A percentile compares a stretch with the other conserved stretches of the same genome.
These are phyloP conservation scores for Blomia tropicalis DNA, from an alignment of 2,888 invertebrate genomes.

Conservation along the genomic window DNA sequence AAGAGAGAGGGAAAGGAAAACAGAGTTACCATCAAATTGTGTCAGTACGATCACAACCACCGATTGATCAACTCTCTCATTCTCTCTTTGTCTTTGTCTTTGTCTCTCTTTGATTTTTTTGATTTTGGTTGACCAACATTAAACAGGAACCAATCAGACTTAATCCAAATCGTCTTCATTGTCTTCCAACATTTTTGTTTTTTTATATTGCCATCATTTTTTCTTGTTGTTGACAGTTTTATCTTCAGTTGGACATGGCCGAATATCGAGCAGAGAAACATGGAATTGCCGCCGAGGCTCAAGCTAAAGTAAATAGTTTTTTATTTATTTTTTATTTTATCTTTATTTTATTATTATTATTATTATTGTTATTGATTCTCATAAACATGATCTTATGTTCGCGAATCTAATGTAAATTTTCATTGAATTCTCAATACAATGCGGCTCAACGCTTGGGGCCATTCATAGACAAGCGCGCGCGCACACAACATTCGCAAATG, in stretches of 20 bases:
- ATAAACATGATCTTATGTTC: no score
- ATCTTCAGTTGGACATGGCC: no score
- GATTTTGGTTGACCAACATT: neutral
- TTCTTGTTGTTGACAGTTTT: neutral
- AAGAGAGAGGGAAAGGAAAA: no score
- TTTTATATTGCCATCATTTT: neutral
- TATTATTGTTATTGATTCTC: no score
- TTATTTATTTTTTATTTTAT: neutral
- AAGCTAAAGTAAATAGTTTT: slow-evolving; percentile 60
- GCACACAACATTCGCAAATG: no score
- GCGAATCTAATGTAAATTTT: no score
- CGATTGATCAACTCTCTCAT: neutral
- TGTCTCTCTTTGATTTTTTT: neutral
- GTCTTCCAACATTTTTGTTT: neutral
- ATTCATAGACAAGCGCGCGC: no score
- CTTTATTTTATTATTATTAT: neutral
- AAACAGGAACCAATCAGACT: neutral
- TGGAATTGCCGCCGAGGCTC: slow-evolving; percentile 89
- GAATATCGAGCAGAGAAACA: slow-evolving; percentile 69
- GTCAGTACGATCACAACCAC: neutral
- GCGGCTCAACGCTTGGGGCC: no score
- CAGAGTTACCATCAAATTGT: no score
- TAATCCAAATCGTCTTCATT: neutral
- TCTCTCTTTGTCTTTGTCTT: neutral
- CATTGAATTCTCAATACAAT: no score